Evolutionary conservation across 2,888 invertebrate genomes (phyloP).

Genomic region (Drosophila algonquin): DNA sequence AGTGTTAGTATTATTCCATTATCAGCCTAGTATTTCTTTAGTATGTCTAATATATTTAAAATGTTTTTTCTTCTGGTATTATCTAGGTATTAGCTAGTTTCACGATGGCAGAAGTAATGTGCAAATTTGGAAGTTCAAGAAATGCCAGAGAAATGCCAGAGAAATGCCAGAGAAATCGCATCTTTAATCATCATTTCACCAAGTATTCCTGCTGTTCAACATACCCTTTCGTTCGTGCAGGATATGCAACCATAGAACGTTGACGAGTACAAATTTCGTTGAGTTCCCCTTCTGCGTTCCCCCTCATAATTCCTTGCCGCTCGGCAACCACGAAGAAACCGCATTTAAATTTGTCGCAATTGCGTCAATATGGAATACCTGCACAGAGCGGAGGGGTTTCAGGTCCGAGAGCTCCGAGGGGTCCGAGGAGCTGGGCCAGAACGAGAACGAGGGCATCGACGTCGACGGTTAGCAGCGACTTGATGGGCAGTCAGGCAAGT

Average conservation of each 20-base stretch:
- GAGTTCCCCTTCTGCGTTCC: constrained; percentile 6
- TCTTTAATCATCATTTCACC: constrained; percentile 14
- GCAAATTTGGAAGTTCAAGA: too few species aligned
- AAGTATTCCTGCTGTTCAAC: constrained; percentile 12
- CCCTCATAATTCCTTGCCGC: constrained; percentile 38
- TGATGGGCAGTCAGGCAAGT: constrained; percentile 74
- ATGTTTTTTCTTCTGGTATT: too few species aligned
- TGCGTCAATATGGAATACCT: constrained; percentile 65
- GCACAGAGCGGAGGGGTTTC: constrained; percentile 43
- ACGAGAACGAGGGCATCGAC: constrained; percentile 39
- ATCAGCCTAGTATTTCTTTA: too few species aligned
- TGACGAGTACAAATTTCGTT: constrained; percentile 41
- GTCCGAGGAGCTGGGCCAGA: constrained; percentile 50
- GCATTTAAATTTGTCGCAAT: constrained; percentile 80
- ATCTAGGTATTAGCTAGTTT: too few species aligned
- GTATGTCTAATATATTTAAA: too few species aligned
- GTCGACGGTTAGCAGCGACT: constrained; percentile 71
- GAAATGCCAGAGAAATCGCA: too few species aligned
- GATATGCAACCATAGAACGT: constrained; percentile 35
- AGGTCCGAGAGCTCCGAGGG: not conserved
- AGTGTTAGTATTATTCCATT: too few species aligned
- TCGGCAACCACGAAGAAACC: constrained; percentile 57
- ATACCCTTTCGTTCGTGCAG: constrained; percentile 21
- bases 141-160: too few species aligned
- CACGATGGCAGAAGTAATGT: too few species aligned